phyloP scores from a whole-genome alignment of 2,888 invertebrate genomes.

The Hedya salicella region DNA sequence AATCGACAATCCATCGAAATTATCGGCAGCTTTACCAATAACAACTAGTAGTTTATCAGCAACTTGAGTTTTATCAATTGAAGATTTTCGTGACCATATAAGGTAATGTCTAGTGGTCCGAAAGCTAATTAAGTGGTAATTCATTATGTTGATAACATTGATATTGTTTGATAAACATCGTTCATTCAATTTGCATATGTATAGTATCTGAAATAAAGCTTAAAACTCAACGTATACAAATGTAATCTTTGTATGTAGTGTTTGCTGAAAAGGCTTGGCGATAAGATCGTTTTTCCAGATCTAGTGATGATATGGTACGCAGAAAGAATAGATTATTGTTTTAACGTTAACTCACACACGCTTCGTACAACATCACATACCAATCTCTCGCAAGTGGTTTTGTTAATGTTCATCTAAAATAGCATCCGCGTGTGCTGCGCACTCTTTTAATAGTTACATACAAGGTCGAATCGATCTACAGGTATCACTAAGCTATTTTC shows the following conservation, averaged over 20 bases:
- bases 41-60: slow-evolving; percentile 25
- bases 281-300: slow-evolving; percentile 21
- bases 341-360: slow-evolving; percentile 2
- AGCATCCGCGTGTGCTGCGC: slow-evolving; percentile 14
- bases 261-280: slow-evolving; percentile 27
- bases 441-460: slow-evolving; percentile 34
- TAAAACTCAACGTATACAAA: neutral
- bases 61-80: slow-evolving; percentile 56
- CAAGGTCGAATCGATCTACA: slow-evolving; percentile 37
- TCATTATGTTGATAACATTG: slow-evolving; percentile 21
- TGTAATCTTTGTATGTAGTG: slow-evolving; percentile 3
- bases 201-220: slow-evolving; percentile 15
- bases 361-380: neutral
- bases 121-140: slow-evolving; percentile 32
- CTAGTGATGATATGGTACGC: slow-evolving; percentile 5
- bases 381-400: neutral
- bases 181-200: slow-evolving; percentile 5
- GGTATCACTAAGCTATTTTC: slow-evolving; percentile 19
- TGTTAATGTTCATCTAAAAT: slow-evolving; percentile 32
- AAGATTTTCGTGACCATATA: slow-evolving; percentile 58
- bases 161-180: slow-evolving; percentile 19
- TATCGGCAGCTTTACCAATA: slow-evolving; percentile 3
- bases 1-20: neutral
- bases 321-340: slow-evolving; percentile 12
- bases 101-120: slow-evolving; percentile 53